phyloP scores from a whole-genome alignment of 2,113 vertebrate species.

The Cnemophilus loriae region DNA sequence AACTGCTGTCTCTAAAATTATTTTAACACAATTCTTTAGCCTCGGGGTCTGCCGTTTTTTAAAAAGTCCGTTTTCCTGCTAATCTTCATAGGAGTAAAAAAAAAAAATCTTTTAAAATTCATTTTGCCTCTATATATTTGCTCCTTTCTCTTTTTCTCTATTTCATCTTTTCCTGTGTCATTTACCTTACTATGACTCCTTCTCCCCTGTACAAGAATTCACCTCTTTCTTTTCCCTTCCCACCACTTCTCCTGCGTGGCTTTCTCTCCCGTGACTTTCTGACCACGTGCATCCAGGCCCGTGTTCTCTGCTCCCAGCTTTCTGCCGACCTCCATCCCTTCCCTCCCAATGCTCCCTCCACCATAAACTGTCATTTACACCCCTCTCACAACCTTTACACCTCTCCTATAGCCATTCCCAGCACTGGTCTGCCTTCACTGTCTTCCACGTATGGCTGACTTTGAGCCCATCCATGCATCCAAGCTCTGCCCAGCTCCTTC shows the following conservation, averaged over 20 bases:
- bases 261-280: background rate
- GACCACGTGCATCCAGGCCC: background rate
- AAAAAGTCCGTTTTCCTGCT: background rate
- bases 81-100: background rate
- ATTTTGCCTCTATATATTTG: background rate
- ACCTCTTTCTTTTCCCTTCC: background rate
- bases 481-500: background rate
- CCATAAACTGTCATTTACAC: background rate
- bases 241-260: accelerated
- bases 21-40: background rate
- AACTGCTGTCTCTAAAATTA: background rate
- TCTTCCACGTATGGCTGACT: accelerated
- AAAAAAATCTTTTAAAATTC: background rate
- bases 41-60: background rate
- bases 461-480: accelerated
- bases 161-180: background rate
- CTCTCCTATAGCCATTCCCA: background rate
- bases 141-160: background rate
- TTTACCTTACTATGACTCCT: background rate
- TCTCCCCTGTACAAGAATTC: background rate
- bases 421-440: background rate
- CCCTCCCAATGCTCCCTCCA: background rate
- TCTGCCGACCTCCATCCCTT: background rate
- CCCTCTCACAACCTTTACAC: background rate
- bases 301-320: accelerated